Conservation (phyloP, 2,888 invertebrate species). For the Dugesia japonica region DNA sequence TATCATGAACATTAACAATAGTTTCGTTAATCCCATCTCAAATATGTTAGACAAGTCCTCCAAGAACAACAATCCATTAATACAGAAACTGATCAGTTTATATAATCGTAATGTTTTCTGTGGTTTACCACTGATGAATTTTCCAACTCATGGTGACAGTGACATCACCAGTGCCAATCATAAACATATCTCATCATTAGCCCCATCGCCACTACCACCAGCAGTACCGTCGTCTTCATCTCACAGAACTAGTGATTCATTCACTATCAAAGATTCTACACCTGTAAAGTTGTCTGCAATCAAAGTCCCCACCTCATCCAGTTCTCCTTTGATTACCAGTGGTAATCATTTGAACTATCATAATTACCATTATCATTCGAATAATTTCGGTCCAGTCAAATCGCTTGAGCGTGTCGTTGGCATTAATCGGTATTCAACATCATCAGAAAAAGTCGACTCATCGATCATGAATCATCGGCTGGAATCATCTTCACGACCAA, state of each 20-base stretch:
- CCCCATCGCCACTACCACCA: not conserved
- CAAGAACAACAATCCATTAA: not conserved
- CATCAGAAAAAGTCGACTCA: no score
- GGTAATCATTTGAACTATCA: not conserved
- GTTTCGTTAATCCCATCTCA: not conserved
- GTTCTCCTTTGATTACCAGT: not conserved
- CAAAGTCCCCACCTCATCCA: not conserved
- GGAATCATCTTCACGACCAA: no score
- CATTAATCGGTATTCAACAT: no score
- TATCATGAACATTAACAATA: no score
- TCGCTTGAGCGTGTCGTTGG: no score
- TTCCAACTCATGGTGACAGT: not conserved
- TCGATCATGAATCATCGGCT: no score
- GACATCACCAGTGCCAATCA: conserved; percentile 1
- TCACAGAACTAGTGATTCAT: not conserved
- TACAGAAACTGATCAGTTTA: not conserved
- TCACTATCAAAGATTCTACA: not conserved
- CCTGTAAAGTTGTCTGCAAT: not conserved
- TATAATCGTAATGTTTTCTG: conserved; percentile 7
- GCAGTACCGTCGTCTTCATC: not conserved
- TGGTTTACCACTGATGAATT: conserved; percentile 4
- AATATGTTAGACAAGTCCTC: not conserved
- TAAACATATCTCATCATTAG: not conserved
- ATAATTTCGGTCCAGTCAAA: no score
- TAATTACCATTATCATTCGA: not conserved